These are phyloP conservation scores for Isaurus tuberculatus DNA, from an alignment of 92 coral and sea anemone species.

Conservation along the genomic window DNA sequence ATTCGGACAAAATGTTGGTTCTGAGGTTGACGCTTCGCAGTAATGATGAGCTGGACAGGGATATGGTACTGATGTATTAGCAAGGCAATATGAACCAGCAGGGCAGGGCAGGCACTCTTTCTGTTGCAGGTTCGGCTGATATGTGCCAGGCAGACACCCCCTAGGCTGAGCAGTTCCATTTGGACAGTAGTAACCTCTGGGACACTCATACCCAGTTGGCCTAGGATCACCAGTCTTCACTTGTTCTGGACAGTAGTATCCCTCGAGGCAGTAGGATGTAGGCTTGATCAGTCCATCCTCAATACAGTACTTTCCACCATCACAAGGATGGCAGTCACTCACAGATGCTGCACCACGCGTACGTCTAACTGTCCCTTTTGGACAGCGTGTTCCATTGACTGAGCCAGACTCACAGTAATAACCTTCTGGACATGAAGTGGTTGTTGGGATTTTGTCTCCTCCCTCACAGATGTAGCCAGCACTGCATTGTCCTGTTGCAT, in stretches of 20 bases:
- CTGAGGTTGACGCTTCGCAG: conserved; percentile 79
- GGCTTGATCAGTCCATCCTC: conserved; percentile 75
- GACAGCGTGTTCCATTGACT: conserved; percentile 84
- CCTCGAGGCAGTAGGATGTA: conserved; percentile 75
- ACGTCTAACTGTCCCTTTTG: conserved; percentile 88
- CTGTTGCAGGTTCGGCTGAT: conserved; percentile 73
- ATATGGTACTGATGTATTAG: conserved; percentile 83
- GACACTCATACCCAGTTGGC: conserved; percentile 80
- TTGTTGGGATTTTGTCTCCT: conserved; percentile 68
- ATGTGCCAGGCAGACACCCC: conserved; percentile 90
- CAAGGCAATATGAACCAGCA: conserved; percentile 79
- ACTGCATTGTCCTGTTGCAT: conserved; percentile 73
- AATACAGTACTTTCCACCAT: conserved; percentile 84
- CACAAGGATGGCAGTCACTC: conserved; percentile 82
- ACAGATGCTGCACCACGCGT: conserved; percentile 71
- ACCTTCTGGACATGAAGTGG: conserved; percentile 81
- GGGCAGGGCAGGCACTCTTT: conserved; percentile 82
- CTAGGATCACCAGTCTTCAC: conserved; percentile 71
- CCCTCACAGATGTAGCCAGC: conserved; percentile 84
- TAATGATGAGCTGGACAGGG: conserved; percentile 83
- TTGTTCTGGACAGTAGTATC: conserved; percentile 88
- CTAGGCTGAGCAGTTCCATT: conserved; percentile 88
- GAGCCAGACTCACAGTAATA: conserved; percentile 81
- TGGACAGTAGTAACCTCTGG: conserved; percentile 79
- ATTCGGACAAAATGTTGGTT: conserved; percentile 88